Conservation (phyloP, 2,113 vertebrate species). For the Tretioscincus oriximinensis region DNA sequence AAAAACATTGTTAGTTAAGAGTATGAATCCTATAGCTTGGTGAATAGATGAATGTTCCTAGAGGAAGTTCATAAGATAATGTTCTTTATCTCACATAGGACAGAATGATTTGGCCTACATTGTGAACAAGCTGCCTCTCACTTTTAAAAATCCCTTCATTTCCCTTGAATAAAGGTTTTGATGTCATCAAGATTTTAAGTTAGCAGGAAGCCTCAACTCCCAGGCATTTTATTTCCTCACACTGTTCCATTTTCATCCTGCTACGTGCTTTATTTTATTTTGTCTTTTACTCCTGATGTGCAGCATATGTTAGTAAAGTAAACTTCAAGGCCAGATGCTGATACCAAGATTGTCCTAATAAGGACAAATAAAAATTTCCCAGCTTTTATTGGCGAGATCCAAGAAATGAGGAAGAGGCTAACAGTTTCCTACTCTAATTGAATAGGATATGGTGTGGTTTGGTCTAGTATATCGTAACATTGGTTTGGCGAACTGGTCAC, state of each 20-base stretch:
- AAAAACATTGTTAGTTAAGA: no score
- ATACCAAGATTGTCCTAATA: constrained; percentile 73
- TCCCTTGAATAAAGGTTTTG: neutral
- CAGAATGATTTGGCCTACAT: neutral
- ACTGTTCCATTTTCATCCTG: constrained; percentile 47
- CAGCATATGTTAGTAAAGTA: constrained; percentile 64
- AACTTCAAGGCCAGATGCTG: constrained; percentile 46
- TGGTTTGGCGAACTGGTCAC: constrained; percentile 71
- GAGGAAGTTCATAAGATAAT: neutral
- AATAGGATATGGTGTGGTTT: constrained; percentile 78
- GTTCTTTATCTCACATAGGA: constrained; percentile 24
- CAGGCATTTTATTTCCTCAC: neutral
- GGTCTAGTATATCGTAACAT: constrained; percentile 56
- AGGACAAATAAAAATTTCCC: constrained; percentile 57
- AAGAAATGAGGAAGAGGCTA: constrained; percentile 59
- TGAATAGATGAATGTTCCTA: neutral
- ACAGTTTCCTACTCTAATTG: constrained; percentile 66
- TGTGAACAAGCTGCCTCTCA: neutral
- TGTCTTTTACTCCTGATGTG: constrained; percentile 69
- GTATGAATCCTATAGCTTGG: neutral
- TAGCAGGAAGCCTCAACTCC: constrained; percentile 47
- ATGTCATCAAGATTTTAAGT: constrained; percentile 33
- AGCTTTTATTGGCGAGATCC: constrained; percentile 66
- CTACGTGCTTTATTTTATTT: constrained; percentile 50
- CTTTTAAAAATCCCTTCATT: neutral